Base-by-base conservation (phyloP, 2,797 vertebrate genomes). In the Urocyon cinereoargenteus region DNA sequence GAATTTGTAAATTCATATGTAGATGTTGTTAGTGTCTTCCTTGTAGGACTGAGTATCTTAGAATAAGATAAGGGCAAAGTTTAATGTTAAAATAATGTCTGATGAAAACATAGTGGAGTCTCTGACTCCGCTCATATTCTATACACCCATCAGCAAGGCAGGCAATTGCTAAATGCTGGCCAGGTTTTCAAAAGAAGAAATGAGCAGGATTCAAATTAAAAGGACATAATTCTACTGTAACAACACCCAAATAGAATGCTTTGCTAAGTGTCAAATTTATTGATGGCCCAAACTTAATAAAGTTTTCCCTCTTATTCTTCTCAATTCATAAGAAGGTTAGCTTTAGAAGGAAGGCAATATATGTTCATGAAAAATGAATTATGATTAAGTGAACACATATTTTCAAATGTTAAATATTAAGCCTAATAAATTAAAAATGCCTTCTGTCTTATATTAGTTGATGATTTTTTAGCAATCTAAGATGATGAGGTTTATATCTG, bases 351-450 rank as follows among this genome's bases (percentile, higher is more conserved):
- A 61, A 53, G 9, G 26, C 1, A 92, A 28, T 79, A 68, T 62
- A 31, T 34, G 45, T n/a, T 61, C 51, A 51, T 79, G 24, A 78
- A 68, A 79, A 94, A 87, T 55, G 3, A 85, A 92, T 78, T 95
- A 21, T 73, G 82, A n/a, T 66, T 31, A 84, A 15, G n/a, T 34
- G 64, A 92, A 34, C 7, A 57, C 6, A 26, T 34, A 24, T 36
- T 92, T 94, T 68, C 28, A 68, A 95, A 86, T 81, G 40, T 66
- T 64, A 85, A 72, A 36, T 62, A 79, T 6, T 45, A 90, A 91
- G 21, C 3, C 15, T 86, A 77, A 79, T 21, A n/a, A 28, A 93
- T 36, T 94, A 22, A 86, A 86, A 91, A 72, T 72, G 19, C 16
- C 13, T 85, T 53, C 59, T 79, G 53, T 73, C 31, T 9, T 61